These are phyloP conservation scores for Gorsachius magnificus DNA, from an alignment of 2,797 vertebrate genomes.

Conservation along the genomic window DNA sequence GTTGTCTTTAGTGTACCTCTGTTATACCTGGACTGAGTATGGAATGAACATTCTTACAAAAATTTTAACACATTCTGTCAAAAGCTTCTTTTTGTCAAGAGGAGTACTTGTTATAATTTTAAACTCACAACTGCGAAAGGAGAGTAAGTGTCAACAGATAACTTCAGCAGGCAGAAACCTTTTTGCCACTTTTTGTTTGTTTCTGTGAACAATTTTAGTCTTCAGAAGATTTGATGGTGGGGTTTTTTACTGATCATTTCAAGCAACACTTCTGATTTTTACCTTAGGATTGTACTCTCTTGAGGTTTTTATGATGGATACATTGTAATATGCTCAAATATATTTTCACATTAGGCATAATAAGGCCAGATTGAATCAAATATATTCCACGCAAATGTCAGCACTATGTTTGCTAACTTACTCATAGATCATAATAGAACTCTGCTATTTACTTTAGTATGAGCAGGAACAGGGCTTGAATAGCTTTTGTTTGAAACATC, in stretches of 20 bases:
- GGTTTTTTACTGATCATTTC: background rate
- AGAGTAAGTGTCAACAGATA: background rate
- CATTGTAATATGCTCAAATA: background rate
- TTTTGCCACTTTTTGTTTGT: background rate
- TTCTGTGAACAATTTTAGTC: background rate
- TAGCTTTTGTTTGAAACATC: background rate
- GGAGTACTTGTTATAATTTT: background rate
- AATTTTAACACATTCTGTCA: background rate
- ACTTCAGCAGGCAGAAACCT: background rate
- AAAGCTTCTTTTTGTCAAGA: background rate
- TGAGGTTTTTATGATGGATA: background rate
- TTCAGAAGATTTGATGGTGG: background rate
- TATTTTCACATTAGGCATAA: background rate
- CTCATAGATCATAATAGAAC: background rate
- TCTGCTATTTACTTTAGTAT: background rate
- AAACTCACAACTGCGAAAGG: background rate
- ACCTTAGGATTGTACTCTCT: background rate
- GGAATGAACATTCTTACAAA: background rate
- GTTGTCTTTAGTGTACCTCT: background rate
- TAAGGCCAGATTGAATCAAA: background rate
- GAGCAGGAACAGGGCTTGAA: background rate
- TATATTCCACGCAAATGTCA: background rate
- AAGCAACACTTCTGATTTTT: background rate
- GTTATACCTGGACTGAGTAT: background rate
- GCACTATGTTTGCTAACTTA: background rate